phyloP scores from a whole-genome alignment of 2,888 invertebrate species.

The Schrankia costaestrigalis region DNA sequence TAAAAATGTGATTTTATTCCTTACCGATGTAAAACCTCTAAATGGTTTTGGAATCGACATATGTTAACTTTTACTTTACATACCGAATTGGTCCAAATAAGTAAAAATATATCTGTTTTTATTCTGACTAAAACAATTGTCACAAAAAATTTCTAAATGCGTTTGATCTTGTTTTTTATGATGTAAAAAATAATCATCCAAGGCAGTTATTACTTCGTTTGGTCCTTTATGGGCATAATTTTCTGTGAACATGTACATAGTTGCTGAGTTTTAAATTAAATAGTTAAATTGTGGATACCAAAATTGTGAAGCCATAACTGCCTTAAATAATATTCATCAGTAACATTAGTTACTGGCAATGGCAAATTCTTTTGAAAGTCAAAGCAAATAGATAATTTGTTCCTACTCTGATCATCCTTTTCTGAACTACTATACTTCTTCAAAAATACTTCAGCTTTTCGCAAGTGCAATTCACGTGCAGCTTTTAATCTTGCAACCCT shows the following conservation, averaged over 20 bases:
- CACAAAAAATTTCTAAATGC: conserved; percentile 6
- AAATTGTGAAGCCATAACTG: conserved; percentile 10
- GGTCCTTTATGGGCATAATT: conserved; percentile 6
- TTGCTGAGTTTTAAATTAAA: conserved; percentile 2
- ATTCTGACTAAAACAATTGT: too few relatives aligned
- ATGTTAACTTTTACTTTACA: too few relatives aligned
- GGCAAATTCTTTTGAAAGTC: conserved; percentile 6
- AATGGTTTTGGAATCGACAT: too few relatives aligned
- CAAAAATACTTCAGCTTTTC: conserved; percentile 5
- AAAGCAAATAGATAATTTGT: conserved; percentile 7
- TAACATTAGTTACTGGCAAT: conserved; percentile 4
- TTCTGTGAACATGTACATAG: conserved; percentile 7
- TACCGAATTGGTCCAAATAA: conserved; percentile 18
- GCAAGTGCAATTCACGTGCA: conserved; percentile 1
- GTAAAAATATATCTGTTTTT: conserved; percentile 19
- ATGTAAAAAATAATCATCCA: conserved; percentile 2
- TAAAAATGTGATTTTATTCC: too few relatives aligned
- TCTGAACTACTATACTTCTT: too few relatives aligned
- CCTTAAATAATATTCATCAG: conserved; percentile 5
- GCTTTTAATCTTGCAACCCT: background rate
- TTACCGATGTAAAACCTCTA: too few relatives aligned
- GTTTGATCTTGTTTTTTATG: background rate
- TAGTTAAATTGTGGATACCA: conserved; percentile 6
- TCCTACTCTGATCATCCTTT: conserved; percentile 1
- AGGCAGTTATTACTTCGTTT: conserved; percentile 6